Conservation (phyloP, 2,797 vertebrate species). For the Silurus lanzhouensis region DNA sequence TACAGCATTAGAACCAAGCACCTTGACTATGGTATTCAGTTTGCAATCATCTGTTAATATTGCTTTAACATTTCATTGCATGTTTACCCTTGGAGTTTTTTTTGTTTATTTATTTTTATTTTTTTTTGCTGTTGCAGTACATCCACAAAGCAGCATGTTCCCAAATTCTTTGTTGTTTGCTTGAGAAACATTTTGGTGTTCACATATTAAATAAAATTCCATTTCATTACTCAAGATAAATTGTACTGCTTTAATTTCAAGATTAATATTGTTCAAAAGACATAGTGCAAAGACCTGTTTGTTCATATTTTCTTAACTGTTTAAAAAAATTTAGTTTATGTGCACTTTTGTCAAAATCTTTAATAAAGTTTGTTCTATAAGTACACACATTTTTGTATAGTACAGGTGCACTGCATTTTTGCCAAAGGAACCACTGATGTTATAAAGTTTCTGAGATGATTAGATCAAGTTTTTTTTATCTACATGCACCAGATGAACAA, state of each 20-base stretch:
- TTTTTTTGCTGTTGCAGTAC: not conserved
- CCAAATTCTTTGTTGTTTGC: constrained; percentile 4
- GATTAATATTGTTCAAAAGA: not conserved
- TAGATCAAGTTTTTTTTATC: not conserved
- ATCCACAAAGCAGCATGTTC: not conserved
- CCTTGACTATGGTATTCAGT: not conserved
- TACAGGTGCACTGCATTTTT: not conserved
- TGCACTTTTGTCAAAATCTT: not conserved
- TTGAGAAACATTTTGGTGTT: not conserved
- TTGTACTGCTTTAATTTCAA: not conserved
- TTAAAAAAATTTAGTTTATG: not conserved
- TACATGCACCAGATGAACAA: not conserved
- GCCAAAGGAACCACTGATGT: not conserved
- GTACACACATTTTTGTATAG: not conserved
- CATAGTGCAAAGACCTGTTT: not conserved
- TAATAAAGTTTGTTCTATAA: not conserved
- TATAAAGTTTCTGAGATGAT: too few species aligned
- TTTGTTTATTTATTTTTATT: not conserved
- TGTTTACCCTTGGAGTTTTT: not conserved
- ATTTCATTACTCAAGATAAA: not conserved
- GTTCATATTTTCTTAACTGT: not conserved
- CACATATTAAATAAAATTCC: not conserved
- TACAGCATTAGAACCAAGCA: constrained; percentile 2
- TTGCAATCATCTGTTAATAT: not conserved
- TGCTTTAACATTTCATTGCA: not conserved